Evolutionary conservation across 2,113 vertebrate species (phyloP).

Genomic region (Struthio camelus): DNA sequence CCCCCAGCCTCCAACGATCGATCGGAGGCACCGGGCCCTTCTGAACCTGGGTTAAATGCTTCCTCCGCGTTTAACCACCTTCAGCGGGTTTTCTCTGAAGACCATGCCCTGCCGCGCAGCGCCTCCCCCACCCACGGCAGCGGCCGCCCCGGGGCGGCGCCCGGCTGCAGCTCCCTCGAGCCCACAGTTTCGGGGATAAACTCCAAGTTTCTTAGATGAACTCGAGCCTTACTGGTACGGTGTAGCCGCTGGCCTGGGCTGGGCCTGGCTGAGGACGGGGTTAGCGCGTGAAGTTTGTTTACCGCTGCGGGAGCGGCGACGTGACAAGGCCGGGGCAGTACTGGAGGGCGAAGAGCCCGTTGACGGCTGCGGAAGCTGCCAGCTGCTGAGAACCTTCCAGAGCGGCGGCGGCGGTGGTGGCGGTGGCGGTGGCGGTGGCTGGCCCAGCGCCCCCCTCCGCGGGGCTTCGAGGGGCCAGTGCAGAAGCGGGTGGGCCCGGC

Average conservation of each 20-base stretch:
- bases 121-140: not conserved
- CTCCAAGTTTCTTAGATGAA: not conserved
- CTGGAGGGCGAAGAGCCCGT: not conserved
- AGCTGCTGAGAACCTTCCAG: not conserved
- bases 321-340: too few relatives aligned
- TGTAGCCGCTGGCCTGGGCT: not conserved
- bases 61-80: not conserved
- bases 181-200: not conserved
- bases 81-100: not conserved
- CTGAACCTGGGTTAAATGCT: not conserved
- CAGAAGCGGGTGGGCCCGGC: fast-evolving
- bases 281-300: not conserved
- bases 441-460: too few relatives aligned
- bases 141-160: not conserved
- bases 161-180: fast-evolving
- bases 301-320: fast-evolving
- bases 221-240: not conserved
- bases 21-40: fast-evolving
- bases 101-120: not conserved
- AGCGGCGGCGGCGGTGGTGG: fast-evolving
- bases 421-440: too few relatives aligned
- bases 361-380: not conserved
- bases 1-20: fast-evolving
- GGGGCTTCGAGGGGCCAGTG: too few relatives aligned
- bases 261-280: not conserved